Evolutionary conservation across 2,113 vertebrate genomes (phyloP), one percentile per base, ranked within the genome.

Genomic region (Tychaedon coryphoeus): DNA sequence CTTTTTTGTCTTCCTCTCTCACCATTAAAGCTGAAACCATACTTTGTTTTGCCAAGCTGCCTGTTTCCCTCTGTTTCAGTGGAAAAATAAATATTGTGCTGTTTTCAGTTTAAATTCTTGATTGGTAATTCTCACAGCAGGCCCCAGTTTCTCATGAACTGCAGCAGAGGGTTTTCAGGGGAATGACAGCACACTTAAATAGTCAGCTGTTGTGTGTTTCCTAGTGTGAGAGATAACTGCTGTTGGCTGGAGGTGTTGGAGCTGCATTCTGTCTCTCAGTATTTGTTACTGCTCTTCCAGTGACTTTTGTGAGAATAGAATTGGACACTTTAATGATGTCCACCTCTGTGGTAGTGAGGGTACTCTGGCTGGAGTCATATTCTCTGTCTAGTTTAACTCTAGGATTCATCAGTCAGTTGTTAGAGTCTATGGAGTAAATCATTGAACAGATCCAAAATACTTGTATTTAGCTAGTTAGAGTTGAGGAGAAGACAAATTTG

Each of bases 371-470:
- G 22, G 18, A 81, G 24, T 77, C 25, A 24, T 72, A n/a, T 54
- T 74, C 77, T 92, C 38, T 73, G 51, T 80, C 58, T 61, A 58
- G 51, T 78, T 87, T 45, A 79, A 86, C 95, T 88, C n/a, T 81
- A 79, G n/a, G 54, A 69, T 95, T 91, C n/a, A 75, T 85, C 45
- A 72, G n/a, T 88, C 36, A 51, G 78, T 93, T 85, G 23, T 86
- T 91, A 74, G 29, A 22, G 23, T 50, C 7, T 75, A 34, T 78
- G 70, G 70, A 79, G 31, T 86, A 82, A 50, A 33, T 75, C 2
- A 28, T 12, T 72, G 66, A 50, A 67, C 8, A 8, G 65, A 29
- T 85, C 34, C 28, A 36, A 67, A 93, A 67, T 86, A 65, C 38
- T 40, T 61, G 45, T 75, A 29, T 20, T 38, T 61, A 76, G 15